phyloP scores from a whole-genome alignment of 2,888 invertebrate species.

The Catocala nupta region DNA sequence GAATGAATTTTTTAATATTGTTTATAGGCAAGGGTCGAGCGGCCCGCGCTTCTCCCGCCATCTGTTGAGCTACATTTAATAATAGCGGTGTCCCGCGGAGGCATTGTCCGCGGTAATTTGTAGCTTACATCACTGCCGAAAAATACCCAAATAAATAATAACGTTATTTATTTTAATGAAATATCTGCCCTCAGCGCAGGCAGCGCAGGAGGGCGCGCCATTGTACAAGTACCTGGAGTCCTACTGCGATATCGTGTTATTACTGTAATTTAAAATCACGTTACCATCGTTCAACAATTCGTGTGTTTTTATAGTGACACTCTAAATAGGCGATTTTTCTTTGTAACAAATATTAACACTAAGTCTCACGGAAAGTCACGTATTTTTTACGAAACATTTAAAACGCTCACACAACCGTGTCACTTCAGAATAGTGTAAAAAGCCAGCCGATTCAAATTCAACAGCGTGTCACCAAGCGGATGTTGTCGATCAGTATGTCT shows the following conservation, averaged over 20 bases:
- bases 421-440: conserved; percentile 8
- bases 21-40: conserved; percentile 56
- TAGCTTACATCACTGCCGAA: conserved; percentile 80
- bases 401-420: not conserved
- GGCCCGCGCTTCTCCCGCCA: conserved; percentile 63
- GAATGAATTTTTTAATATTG: conserved; percentile 65
- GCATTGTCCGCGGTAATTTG: conserved; percentile 84
- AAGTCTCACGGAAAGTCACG: not conserved
- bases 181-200: conserved; percentile 62
- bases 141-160: conserved; percentile 83
- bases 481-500: conserved; percentile 32
- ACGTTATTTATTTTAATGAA: conserved; percentile 83
- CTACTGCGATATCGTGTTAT: conserved; percentile 56
- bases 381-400: conserved; percentile 9
- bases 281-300: conserved; percentile 28
- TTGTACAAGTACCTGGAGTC: conserved; percentile 56
- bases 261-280: conserved; percentile 46
- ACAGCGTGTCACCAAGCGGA: conserved; percentile 26
- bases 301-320: conserved; percentile 12
- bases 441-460: conserved; percentile 4
- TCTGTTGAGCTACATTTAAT: conserved; percentile 78
- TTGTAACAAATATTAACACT: not conserved
- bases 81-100: conserved; percentile 79
- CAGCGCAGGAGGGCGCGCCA: conserved; percentile 45
- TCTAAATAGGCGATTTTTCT: conserved; percentile 3